Base-by-base conservation (phyloP, 2,888 invertebrate genomes). In the Oxyteleia sp. region DNA sequence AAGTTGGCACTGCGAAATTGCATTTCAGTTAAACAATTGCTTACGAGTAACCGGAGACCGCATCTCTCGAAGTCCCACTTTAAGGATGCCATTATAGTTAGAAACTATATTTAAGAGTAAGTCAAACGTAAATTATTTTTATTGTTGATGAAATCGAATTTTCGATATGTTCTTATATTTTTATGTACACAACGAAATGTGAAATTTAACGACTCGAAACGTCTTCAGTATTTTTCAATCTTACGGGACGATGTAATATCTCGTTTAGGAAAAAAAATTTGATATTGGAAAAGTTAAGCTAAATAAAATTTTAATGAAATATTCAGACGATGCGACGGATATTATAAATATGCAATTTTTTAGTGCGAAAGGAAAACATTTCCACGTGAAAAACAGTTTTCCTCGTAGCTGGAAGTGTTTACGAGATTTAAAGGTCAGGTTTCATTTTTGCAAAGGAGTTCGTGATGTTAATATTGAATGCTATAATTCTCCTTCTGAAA, bases 101-200 rank as follows among this genome's bases (percentile, higher is more conserved):
- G 26, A 15, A 53, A 32, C 32, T 53, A 18, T 32, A 16, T 53
- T 53, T 35, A 35, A 53, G 13, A 35, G 35, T 32, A 16, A 29
- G 10, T 26, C 15, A 45, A 45, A 47, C 47, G 47, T 63, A 32
- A 63, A 63, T 63, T 63, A 63, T 47, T 23, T 64, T 64, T 49
- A 64, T 64, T 64, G 64, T 64, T 18, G 23, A 20, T 32, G 49
- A 49, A 64, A 64, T 64, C 20, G 47, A 49, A 64, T 64, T 49
- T 49, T 49, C 35, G 64, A 49, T 64, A 45, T 26, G 63, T 32
- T 61, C 45, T 16, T 11, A 45, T 45, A 61, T 26, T 29, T 29
- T 45, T 45, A 61, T 45, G 45, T 29, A 32, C 61, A 38, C 61
- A 61, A 61, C 61, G 45, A 10, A 32, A 61, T 61, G 61, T 18